These are phyloP conservation scores for Tenthredo scrophulariae DNA, from an alignment of 2,888 invertebrate genomes.

Conservation along the genomic window DNA sequence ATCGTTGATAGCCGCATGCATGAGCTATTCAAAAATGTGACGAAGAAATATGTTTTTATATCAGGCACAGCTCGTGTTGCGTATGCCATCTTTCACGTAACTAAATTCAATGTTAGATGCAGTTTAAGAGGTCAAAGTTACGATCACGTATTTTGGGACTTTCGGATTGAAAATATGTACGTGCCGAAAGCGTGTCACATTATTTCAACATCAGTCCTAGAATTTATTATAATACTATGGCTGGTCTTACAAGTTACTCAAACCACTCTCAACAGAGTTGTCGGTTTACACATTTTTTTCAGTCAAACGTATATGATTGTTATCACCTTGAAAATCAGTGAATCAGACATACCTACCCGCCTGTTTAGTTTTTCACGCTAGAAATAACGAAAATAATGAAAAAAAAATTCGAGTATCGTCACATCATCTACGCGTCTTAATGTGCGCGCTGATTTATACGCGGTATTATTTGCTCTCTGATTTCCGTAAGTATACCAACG, in stretches of 20 bases:
- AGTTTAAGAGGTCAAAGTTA: conserved; percentile 9
- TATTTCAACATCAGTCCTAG: conserved; percentile 29
- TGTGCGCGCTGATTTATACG: not conserved
- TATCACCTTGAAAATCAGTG: conserved; percentile 20
- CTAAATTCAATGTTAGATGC: not conserved
- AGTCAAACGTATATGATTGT: conserved; percentile 25
- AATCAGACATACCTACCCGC: not conserved
- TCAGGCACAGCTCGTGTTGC: not conserved
- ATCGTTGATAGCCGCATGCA: not conserved
- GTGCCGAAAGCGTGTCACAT: conserved; percentile 24
- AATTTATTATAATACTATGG: conserved; percentile 19
- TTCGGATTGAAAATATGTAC: conserved; percentile 16
- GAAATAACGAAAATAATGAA: not conserved
- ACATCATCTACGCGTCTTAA: not conserved
- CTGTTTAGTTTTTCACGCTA: not conserved
- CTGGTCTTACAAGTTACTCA: conserved; percentile 27
- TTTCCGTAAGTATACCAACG: not conserved
- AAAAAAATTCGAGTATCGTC: not conserved
- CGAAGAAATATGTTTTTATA: not conserved
- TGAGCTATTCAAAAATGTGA: conserved; percentile 9
- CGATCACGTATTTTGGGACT: not conserved
- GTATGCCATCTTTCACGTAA: not conserved
- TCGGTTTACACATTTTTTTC: conserved; percentile 6
- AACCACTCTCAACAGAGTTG: conserved; percentile 32
- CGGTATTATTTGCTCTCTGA: not conserved